Base-by-base conservation (phyloP, 2,113 vertebrate genomes). In the Rousettus leschenaultii region DNA sequence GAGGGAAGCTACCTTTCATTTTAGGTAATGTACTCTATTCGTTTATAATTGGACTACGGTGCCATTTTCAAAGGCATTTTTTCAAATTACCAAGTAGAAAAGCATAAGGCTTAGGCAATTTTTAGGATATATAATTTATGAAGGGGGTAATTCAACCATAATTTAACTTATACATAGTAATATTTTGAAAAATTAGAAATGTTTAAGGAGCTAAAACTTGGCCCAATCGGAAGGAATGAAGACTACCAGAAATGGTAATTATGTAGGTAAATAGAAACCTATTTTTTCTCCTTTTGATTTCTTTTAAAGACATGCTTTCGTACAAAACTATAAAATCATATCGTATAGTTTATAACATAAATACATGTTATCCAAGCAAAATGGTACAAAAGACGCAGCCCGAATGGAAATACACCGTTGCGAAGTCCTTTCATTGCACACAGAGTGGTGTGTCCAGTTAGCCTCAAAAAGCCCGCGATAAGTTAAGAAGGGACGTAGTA, bases 21-120 rank as follows among this genome's bases (percentile, higher is more conserved):
- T 86, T 45, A 83, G 79, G 48, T 48, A 86, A 86, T 48, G 28
- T 30, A 59, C 26, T 19, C 53, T 38, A 74, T 68, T 92, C 55
- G 35, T 38, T 92, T 92, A 65, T 96, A 65, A 94, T 70, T 85
- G 21, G 80, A 85, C 21, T 84, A 63, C 35, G 65, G 28, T 38
- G 38, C 45, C 59, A 70, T 33, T 85, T 90, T 85, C 74, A 85
- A 21, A 78, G 38, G 22, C 0, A 21, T 57, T 88, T 43, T 75
- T 95, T 86, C 95, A 70, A 51, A 45, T 68, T 82, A 82, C 26
- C 66, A 55, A 95, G 94, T 33, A 78, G 35, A 96, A 71, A 93
- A 45, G 24, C 19, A 75, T 77, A 93, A 71, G 1, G 14, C 7
- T 43, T 59, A 53, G 16, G 21, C 13, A 77, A 91, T 78, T 89